Base-by-base conservation (phyloP, 2,888 invertebrate species). In the Oligia fasciuncula region DNA sequence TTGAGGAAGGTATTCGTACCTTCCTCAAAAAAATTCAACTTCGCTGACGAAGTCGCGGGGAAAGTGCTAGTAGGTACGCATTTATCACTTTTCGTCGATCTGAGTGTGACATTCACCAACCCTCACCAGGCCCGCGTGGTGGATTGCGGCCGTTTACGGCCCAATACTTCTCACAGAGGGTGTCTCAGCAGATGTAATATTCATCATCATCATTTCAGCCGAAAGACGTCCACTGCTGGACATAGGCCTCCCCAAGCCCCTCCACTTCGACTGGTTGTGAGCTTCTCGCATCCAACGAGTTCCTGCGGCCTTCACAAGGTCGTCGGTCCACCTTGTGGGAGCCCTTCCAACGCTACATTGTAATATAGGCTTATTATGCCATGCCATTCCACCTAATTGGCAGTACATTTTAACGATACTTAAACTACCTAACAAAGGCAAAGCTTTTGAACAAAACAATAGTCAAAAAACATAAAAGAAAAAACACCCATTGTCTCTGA, bases 401-500 rank as follows among this genome's bases (percentile, higher is more conserved):
- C 65, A 65, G 9, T 54, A 43, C 19, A 29, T 23, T 78, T 14
- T 23, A 0, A n/a, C 11, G 11, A 35, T 8, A 49, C 14, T 69
- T 49, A 46, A 77, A 57, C 8, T 40, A 19, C 14, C 46, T 46
- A 51, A 60, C 51, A 60, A 46, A 23, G 6, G 43, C 57, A 51
- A n/a, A 57, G 5, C 19, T 23, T 65, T 40, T 43, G 19, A 40
- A 82, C 23, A 46, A 69, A 81, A 57, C 76, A 76, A 69, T 54
- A 14, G 23, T n/a, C 6, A n/a, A 35, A 75, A 62, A 66, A 51
- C 14, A 81, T 49, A 70, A 54, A 46, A 29, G 19, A 77, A 29
- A 70, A 9, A 35, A 35, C 40, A 4, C 29, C 49, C 54, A 82
- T 76, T 76, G 82, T 82, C 66, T 77, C 14, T 29, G 19, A n/a